Conservation (phyloP, 2,888 invertebrate genomes). For the Ophion costatus region DNA sequence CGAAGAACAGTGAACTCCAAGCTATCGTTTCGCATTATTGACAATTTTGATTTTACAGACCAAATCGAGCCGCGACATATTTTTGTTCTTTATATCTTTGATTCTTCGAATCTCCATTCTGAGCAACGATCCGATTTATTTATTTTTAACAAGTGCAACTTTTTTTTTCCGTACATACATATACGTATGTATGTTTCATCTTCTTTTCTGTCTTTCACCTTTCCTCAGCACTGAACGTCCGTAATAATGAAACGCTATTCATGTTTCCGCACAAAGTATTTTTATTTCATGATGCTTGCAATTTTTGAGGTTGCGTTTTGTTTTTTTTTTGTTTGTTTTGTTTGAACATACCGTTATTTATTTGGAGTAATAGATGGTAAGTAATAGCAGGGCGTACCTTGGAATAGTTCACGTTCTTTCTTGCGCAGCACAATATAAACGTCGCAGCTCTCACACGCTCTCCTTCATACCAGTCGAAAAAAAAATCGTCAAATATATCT, state of each 20-base stretch:
- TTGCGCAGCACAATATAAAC: constrained; percentile 84
- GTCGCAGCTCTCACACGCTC: constrained; percentile 81
- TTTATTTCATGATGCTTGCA: constrained; percentile 79
- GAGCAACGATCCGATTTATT: constrained; percentile 53
- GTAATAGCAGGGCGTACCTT: constrained; percentile 83
- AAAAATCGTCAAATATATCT: constrained; percentile 64
- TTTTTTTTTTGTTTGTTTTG: constrained; percentile 68
- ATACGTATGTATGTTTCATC: constrained; percentile 13
- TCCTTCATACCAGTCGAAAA: constrained; percentile 71
- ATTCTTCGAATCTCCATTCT: constrained; percentile 54
- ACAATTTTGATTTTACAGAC: constrained; percentile 59
- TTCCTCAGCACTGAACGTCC: constrained; percentile 84
- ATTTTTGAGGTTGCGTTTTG: constrained; percentile 71
- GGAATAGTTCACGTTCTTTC: constrained; percentile 84
- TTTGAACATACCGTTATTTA: constrained; percentile 80
- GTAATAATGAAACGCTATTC: constrained; percentile 82
- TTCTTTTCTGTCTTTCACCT: constrained; percentile 81
- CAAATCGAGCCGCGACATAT: constrained; percentile 61
- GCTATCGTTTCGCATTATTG: constrained; percentile 78
- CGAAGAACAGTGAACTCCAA: constrained; percentile 93
- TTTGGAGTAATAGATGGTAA: constrained; percentile 81
- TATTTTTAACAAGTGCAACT: constrained; percentile 33
- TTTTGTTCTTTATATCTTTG: constrained; percentile 28
- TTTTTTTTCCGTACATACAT: constrained; percentile 38
- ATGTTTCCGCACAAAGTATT: constrained; percentile 79